Evolutionary conservation across 2,797 vertebrate genomes (phyloP).

Genomic region (Paramormyrops hopkinsi): DNA sequence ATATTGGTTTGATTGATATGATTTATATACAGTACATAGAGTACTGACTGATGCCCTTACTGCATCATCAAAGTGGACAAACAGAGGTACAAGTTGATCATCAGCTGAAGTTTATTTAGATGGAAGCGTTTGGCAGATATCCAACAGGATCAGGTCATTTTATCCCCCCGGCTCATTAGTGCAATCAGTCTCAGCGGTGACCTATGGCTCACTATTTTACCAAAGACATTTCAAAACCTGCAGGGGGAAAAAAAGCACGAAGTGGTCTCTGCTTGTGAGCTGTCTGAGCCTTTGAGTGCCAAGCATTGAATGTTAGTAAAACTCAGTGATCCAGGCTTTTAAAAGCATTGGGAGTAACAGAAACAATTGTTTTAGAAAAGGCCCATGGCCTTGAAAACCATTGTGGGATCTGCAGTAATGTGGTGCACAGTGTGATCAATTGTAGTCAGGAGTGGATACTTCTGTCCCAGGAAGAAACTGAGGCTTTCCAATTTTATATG

Average conservation of each 20-base stretch:
- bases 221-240: background rate
- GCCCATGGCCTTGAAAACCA: background rate
- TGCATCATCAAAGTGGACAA: background rate
- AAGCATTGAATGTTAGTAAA: background rate
- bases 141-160: background rate
- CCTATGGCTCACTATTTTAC: background rate
- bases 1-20: background rate
- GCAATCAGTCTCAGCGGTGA: background rate
- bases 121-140: background rate
- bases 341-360: background rate
- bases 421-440: background rate
- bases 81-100: background rate
- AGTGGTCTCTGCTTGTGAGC: background rate
- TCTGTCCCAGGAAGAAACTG: background rate
- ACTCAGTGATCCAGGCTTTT: background rate
- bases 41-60: background rate
- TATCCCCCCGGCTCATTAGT: background rate
- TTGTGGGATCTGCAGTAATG: background rate
- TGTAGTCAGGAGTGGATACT: background rate
- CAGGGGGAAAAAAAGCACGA: background rate
- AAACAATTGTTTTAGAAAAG: background rate
- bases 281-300: background rate
- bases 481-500: background rate
- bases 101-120: conserved; percentile 3
- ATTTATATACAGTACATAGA: background rate